Evolutionary conservation across 1,140 invertebrate genomes (phyloP).

Genomic region (Drosophila auraria): DNA sequence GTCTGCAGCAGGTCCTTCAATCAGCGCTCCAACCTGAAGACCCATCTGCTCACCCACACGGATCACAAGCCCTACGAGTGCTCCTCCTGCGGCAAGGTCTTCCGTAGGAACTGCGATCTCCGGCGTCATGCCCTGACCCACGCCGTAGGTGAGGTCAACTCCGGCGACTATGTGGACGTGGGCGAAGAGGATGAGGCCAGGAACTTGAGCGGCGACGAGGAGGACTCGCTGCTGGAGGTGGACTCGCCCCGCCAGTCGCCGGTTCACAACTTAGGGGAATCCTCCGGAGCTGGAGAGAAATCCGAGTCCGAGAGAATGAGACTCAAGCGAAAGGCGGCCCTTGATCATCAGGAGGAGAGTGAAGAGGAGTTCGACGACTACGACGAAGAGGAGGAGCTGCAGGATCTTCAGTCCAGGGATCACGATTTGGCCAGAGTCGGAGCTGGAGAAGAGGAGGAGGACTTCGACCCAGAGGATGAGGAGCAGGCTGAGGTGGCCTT

Average conservation of each 20-base stretch:
- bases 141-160: constrained; percentile 92
- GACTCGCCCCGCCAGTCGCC: constrained; percentile 87
- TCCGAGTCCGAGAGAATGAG: constrained; percentile 65
- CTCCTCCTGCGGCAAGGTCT: constrained; percentile 94
- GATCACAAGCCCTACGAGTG: constrained; percentile 98
- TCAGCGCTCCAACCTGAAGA: constrained; percentile 96
- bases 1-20: constrained; percentile 95
- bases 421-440: constrained; percentile 36
- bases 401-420: constrained; percentile 14
- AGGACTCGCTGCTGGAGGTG: constrained; percentile 87
- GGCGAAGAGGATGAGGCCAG: constrained; percentile 87
- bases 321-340: constrained; percentile 65
- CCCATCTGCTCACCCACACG: constrained; percentile 97
- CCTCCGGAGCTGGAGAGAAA: constrained; percentile 73
- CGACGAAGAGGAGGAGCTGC: constrained; percentile 80
- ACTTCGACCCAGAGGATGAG: constrained; percentile 68
- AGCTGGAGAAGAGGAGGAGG: constrained; percentile 60
- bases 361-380: constrained; percentile 78
- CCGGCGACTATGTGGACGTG: constrained; percentile 88
- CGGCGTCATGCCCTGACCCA: constrained; percentile 94
- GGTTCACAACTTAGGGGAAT: constrained; percentile 86
- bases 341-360: constrained; percentile 77
- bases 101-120: constrained; percentile 93
- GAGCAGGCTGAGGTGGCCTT: constrained; percentile 65
- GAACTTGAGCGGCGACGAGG: constrained; percentile 85